Percentiles rank a stretch among this genome's conserved stretches.
These are phyloP conservation scores for Meganola albula DNA, from an alignment of 2,888 invertebrate genomes.

Conservation along the genomic window DNA sequence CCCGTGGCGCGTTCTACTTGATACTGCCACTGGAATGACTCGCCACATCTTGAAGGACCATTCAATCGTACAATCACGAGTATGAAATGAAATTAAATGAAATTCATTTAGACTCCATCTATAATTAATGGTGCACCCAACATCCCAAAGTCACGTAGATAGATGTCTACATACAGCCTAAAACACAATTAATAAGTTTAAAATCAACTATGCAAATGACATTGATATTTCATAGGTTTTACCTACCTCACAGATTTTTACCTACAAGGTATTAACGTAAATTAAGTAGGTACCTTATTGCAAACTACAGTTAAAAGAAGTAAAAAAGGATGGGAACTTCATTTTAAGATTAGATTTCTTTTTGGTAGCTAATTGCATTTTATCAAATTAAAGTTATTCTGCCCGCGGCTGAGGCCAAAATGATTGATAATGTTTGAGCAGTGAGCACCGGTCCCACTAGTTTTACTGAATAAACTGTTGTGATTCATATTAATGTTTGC, in stretches of 20 bases:
- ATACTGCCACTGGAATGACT: slow-evolving; percentile 73
- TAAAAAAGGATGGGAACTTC: slow-evolving; percentile 60
- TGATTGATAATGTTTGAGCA: slow-evolving; percentile 74
- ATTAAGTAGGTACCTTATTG: no score
- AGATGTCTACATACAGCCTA: no score
- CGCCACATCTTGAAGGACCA: slow-evolving; percentile 42
- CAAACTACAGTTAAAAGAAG: no score
- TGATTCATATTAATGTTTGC: slow-evolving; percentile 62
- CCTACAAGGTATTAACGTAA: no score
- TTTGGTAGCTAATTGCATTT: slow-evolving; percentile 78
- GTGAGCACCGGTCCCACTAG: slow-evolving; percentile 57
- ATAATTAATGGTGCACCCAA: slow-evolving; percentile 12
- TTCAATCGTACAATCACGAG: slow-evolving; percentile 35
- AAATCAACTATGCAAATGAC: no score
- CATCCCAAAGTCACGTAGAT: no score
- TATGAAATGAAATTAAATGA: slow-evolving; percentile 24
- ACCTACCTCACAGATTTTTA: no score
- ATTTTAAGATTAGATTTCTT: slow-evolving; percentile 72
- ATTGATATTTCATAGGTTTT: no score
- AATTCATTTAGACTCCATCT: slow-evolving; percentile 21
- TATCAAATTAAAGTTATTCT: slow-evolving; percentile 74
- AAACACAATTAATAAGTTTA: no score
- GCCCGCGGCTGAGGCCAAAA: slow-evolving; percentile 48
- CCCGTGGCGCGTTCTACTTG: slow-evolving; percentile 67
- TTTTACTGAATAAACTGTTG: slow-evolving; percentile 75